Percentiles rank a stretch among this genome's conserved stretches.
Evolutionary conservation across 2,797 vertebrate species (phyloP).

Genomic region (Heliangelus exortis): DNA sequence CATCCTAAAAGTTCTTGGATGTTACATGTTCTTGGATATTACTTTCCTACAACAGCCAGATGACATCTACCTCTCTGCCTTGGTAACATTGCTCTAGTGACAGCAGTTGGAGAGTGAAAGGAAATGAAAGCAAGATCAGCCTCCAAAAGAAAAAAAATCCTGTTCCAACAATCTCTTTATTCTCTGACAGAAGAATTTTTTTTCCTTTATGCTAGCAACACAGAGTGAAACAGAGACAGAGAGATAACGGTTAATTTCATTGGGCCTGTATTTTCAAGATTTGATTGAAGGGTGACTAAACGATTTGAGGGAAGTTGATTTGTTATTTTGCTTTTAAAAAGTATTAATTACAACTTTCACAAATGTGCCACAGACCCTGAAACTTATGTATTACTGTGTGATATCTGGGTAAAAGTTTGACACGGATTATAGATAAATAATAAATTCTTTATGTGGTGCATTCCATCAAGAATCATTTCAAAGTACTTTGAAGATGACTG

Average conservation of each 20-base stretch:
- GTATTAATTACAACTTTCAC: neutral
- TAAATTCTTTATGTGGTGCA: neutral
- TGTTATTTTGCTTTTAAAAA: neutral
- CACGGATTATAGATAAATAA: neutral
- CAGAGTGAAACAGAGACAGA: neutral
- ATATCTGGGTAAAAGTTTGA: neutral
- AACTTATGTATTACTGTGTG: neutral
- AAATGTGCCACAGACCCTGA: neutral
- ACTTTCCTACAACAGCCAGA: neutral
- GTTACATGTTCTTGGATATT: slow-evolving; percentile 31
- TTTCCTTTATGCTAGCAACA: neutral
- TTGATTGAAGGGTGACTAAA: neutral
- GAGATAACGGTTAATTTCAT: neutral
- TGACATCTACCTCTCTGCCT: slow-evolving; percentile 16
- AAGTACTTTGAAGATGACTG: neutral
- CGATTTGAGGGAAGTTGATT: neutral
- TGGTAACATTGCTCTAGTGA: slow-evolving; percentile 3
- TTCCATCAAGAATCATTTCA: neutral
- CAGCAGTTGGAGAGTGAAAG: neutral
- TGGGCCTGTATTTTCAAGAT: neutral
- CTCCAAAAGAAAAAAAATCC: slow-evolving; percentile 5
- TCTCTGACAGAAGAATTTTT: slow-evolving; percentile 8
- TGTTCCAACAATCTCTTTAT: slow-evolving; percentile 38
- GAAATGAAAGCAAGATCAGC: slow-evolving; percentile 34
- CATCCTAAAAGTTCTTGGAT: neutral